phyloP scores from a whole-genome alignment of 2,113 vertebrate species.

The Cyanistes caeruleus region DNA sequence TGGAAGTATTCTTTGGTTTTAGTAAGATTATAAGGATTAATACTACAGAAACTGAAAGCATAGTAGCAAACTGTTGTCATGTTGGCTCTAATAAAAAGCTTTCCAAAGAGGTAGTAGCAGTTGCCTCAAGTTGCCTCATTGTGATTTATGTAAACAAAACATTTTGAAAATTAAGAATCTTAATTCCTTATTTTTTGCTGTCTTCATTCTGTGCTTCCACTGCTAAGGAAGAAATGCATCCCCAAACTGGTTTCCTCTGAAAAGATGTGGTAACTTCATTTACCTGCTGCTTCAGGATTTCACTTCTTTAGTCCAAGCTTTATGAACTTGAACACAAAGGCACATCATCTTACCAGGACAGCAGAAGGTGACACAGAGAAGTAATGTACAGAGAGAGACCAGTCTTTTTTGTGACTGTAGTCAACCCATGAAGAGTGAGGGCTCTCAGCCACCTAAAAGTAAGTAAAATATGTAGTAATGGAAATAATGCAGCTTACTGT shows the following conservation, averaged over 20 bases:
- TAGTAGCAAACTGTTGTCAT: not conserved
- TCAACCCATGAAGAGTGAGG: conserved; percentile 37
- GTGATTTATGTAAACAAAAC: not conserved
- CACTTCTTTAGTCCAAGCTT: not conserved
- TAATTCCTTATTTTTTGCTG: not conserved
- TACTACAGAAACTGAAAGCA: not conserved
- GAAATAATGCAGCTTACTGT: not conserved
- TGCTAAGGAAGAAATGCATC: not conserved
- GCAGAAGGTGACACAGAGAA: not conserved
- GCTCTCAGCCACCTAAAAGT: not conserved
- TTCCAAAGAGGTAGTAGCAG: not conserved
- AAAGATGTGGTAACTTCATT: not conserved
- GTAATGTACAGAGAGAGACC: not conserved
- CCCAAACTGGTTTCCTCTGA: not conserved
- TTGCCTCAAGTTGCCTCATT: not conserved
- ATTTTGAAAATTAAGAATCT: not conserved
- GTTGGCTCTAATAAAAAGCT: not conserved
- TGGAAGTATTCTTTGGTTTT: not conserved
- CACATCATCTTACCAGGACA: not conserved
- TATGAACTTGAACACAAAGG: not conserved
- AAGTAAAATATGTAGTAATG: not conserved
- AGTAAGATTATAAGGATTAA: not conserved
- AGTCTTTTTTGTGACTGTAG: not conserved
- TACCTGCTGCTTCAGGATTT: not conserved
- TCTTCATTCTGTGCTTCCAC: not conserved